Evolutionary conservation across 2,113 vertebrate genomes (phyloP), one percentile per base, ranked within the genome.

Genomic region (Sebastes fasciatus): DNA sequence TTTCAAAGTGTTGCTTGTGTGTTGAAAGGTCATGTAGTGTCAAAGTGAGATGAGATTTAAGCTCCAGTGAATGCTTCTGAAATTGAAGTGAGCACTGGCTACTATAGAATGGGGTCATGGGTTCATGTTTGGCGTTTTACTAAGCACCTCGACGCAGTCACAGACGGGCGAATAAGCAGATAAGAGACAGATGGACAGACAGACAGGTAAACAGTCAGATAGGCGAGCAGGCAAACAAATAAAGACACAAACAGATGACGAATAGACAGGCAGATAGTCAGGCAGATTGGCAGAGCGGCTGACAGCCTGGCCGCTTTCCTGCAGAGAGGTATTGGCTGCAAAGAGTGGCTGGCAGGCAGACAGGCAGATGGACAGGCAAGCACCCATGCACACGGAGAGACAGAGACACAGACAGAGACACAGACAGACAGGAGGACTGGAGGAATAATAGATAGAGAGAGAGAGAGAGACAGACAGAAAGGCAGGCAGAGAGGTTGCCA

Each of bases 281-380:
- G 86, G 89, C 93, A 93, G 89, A 93, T 91, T 91, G 92, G 91
- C 90, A 87, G 80, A 83, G 60, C 60, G 79, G 78, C 89, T 79
- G 86, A 91, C 90, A 93, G 93, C 85, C 91, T 92, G 93, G 89
- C 85, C 8, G 68, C 89, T 88, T 84, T 90, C 91, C 75, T 72
- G 74, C 81, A 79, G 55, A 86, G 86, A 84, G 83, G 70, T 76
- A 88, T 87, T 93, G 93, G 93, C 89, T 79, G 69, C 83, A 89
- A 85, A 77, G 70, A 84, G 79, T 77, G 84, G 85, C 86, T 92
- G 91, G 91, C 94, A 93, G 91, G 76, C 80, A 93, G 91, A 93
- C 91, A 90, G 90, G 90, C 89, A 93, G 92, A 91, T 92, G 90
- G 91, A 92, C 82, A 83, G 85, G 82, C 88, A 86, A 74, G 58